A percentile compares a stretch with the other conserved stretches of the same genome.
Evolutionary conservation across 1,140 invertebrate species (phyloP).

Genomic region (Lepidurus arcticus): DNA sequence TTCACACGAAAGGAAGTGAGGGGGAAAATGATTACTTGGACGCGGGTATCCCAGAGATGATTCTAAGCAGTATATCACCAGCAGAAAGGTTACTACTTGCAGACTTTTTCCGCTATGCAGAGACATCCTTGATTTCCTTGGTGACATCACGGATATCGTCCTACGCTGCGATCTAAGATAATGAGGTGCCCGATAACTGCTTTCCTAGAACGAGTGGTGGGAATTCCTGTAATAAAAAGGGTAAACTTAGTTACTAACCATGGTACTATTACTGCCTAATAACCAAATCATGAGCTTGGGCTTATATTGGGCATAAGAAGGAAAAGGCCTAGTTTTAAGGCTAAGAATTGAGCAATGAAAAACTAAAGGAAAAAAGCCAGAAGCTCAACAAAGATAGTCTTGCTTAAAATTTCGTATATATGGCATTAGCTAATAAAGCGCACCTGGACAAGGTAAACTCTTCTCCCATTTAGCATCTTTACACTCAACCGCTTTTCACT

Average conservation of each 20-base stretch:
- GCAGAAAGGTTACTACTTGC: not conserved
- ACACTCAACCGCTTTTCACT: not conserved
- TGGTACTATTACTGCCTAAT: not conserved
- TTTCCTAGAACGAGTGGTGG: not conserved
- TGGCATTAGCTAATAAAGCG: too few relatives aligned
- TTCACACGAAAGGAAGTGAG: not conserved
- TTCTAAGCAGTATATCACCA: not conserved
- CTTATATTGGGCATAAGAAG: too few relatives aligned
- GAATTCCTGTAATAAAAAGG: not conserved
- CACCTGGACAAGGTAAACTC: too few relatives aligned
- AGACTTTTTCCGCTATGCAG: not conserved
- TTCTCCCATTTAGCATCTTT: not conserved
- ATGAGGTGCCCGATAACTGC: not conserved
- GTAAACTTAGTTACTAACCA: constrained; percentile 2
- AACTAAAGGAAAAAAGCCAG: too few relatives aligned
- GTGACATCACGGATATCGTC: not conserved
- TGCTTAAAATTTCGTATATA: too few relatives aligned
- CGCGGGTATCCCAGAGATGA: not conserved
- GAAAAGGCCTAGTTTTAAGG: too few relatives aligned
- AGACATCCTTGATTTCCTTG: constrained; percentile 12
- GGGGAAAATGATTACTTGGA: constrained; percentile 14
- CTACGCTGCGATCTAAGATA: not conserved
- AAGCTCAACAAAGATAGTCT: too few relatives aligned
- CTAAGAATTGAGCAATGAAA: too few relatives aligned
- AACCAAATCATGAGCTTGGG: not conserved